Conservation (phyloP, 2,113 vertebrate genomes). For the Channa argus region DNA sequence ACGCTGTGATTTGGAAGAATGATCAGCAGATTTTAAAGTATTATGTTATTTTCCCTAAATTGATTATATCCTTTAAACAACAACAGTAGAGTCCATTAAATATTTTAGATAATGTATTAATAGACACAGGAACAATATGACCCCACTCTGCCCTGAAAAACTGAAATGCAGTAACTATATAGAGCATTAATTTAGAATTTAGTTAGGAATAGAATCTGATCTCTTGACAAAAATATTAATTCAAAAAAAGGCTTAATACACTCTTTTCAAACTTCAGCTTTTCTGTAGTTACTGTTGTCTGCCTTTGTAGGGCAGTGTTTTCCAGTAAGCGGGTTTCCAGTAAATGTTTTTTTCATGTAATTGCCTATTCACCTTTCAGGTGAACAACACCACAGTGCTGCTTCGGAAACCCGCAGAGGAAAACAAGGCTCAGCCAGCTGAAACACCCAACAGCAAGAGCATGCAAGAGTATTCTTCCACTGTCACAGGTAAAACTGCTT, state of each 20-base stretch:
- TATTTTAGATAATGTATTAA: not conserved
- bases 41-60: not conserved
- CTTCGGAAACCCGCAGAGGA: conserved; percentile 42
- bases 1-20: not conserved
- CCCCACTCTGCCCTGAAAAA: not conserved
- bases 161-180: too few species aligned
- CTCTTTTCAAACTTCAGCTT: too few species aligned
- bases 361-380: conserved; percentile 52
- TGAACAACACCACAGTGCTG: conserved; percentile 33
- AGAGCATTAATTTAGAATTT: too few species aligned
- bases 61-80: not conserved
- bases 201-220: too few species aligned
- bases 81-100: not conserved
- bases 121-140: not conserved
- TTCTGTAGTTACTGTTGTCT: too few species aligned
- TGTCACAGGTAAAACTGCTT: conserved; percentile 70
- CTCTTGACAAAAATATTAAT: too few species aligned
- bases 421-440: not conserved
- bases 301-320: too few species aligned
- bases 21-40: not conserved
- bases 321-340: not conserved
- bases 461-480: conserved; percentile 66
- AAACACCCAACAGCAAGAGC: conserved; percentile 53
- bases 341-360: conserved; percentile 13
- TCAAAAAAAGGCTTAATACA: too few species aligned